These are phyloP conservation scores for Sebastes taczanowskii DNA, from an alignment of 2,797 vertebrate genomes.

Conservation along the genomic window DNA sequence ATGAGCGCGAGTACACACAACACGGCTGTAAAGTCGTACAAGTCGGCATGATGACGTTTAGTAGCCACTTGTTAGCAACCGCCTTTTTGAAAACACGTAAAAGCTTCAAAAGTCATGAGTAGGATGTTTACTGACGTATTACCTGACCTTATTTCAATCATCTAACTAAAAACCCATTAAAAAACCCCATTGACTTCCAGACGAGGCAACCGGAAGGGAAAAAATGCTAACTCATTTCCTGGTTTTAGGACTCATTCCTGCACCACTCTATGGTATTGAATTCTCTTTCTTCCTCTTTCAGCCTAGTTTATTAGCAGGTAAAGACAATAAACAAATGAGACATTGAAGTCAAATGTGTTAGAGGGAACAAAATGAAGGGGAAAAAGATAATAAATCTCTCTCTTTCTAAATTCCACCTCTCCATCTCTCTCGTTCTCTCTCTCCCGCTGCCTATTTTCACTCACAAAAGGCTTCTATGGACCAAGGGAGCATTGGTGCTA, in stretches of 20 bases:
- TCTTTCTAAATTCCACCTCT: constrained; percentile 28
- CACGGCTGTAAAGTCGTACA: fast-evolving
- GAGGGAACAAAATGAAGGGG: constrained; percentile 4
- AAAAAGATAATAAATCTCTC: constrained; percentile 30
- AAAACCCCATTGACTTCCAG: no score
- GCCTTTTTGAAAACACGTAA: no score
- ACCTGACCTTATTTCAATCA: no score
- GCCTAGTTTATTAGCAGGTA: not conserved
- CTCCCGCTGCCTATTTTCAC: constrained; percentile 47
- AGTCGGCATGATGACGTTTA: no score
- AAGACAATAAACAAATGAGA: constrained; percentile 10
- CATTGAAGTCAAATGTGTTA: constrained; percentile 10
- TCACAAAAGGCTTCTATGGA: constrained; percentile 71
- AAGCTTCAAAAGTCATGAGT: no score
- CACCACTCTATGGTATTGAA: not conserved
- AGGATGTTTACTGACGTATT: no score
- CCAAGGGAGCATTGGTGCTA: constrained; percentile 69
- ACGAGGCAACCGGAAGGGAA: no score
- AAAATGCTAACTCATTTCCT: no score
- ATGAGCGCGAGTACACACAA: no score
- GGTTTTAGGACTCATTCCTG: no score
- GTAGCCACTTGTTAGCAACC: no score
- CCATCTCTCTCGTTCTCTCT: constrained; percentile 11
- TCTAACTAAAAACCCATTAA: no score
- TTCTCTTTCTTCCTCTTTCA: not conserved